Percentiles rank a stretch among this genome's conserved stretches.
These are phyloP conservation scores for Stenoptilia bipunctidactyla DNA, from an alignment of 2,888 invertebrate genomes.

Conservation along the genomic window DNA sequence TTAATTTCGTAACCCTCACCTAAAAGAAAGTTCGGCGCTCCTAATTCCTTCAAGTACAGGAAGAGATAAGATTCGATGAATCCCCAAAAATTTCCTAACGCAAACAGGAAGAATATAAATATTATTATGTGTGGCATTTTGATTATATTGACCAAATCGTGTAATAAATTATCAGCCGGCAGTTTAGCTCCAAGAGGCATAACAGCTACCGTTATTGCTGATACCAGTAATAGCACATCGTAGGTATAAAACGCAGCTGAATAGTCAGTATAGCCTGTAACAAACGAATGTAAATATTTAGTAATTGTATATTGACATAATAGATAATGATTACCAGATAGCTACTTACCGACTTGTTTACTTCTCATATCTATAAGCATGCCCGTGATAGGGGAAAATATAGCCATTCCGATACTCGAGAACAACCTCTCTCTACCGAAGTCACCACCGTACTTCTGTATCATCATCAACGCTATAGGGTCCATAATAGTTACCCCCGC, in stretches of 20 bases:
- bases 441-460: slow-evolving; percentile 86
- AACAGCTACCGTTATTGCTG: slow-evolving; percentile 79
- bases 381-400: slow-evolving; percentile 85
- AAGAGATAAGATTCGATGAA: slow-evolving; percentile 92
- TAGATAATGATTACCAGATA: slow-evolving; percentile 47
- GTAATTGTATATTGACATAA: slow-evolving; percentile 43
- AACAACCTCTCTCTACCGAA: slow-evolving; percentile 85
- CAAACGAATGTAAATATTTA: slow-evolving; percentile 41
- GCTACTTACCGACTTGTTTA: slow-evolving; percentile 64
- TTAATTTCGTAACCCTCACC: slow-evolving; percentile 60
- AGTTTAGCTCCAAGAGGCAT: slow-evolving; percentile 85
- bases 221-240: slow-evolving; percentile 78
- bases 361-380: slow-evolving; percentile 81
- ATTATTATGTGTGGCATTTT: slow-evolving; percentile 84
- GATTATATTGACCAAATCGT: slow-evolving; percentile 80
- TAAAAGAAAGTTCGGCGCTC: slow-evolving; percentile 84
- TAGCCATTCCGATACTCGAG: slow-evolving; percentile 86
- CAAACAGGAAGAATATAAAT: slow-evolving; percentile 85
- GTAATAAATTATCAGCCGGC: slow-evolving; percentile 82
- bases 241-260: slow-evolving; percentile 90
- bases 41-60: slow-evolving; percentile 85
- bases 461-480: slow-evolving; percentile 87
- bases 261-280: slow-evolving; percentile 83
- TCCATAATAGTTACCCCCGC: slow-evolving; percentile 92
- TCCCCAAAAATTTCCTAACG: slow-evolving; percentile 89